A percentile compares a stretch with the other conserved stretches of the same genome.
phyloP scores from a whole-genome alignment of 2,888 invertebrate species.

The Dolomedes plantarius region DNA sequence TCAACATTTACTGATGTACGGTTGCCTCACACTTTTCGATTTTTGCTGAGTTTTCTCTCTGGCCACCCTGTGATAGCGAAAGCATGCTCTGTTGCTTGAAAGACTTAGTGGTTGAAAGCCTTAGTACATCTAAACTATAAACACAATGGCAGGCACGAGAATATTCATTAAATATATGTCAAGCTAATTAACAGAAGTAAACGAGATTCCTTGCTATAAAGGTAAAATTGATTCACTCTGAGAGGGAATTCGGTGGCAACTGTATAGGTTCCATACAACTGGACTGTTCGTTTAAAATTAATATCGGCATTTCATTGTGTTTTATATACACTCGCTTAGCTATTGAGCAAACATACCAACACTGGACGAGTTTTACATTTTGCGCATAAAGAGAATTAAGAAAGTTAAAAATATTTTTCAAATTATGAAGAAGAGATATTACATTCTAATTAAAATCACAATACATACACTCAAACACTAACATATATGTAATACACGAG shows the following conservation, averaged over 20 bases:
- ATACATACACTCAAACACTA: conserved; percentile 19
- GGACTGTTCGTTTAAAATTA: neutral
- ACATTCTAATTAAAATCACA: conserved; percentile 25
- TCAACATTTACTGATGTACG: too few relatives aligned
- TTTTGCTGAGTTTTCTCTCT: too few relatives aligned
- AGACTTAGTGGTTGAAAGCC: neutral
- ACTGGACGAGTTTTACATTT: conserved; percentile 25
- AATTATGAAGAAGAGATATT: conserved; percentile 24
- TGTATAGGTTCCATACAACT: too few relatives aligned
- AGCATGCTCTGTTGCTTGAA: too few relatives aligned
- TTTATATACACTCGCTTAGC: conserved; percentile 20
- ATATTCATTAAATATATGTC: neutral
- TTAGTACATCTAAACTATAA: neutral
- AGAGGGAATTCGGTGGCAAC: neutral
- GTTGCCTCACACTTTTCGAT: too few relatives aligned
- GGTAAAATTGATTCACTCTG: too few relatives aligned
- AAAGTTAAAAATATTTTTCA: neutral
- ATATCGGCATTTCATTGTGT: neutral
- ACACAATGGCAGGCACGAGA: neutral
- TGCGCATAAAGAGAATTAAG: conserved; percentile 12
- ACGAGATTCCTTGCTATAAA: neutral
- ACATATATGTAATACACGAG: neutral
- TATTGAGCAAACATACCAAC: conserved; percentile 27
- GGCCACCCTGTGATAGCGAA: neutral
- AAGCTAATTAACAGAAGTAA: neutral